Conservation (phyloP, 2,888 invertebrate species). For the Papilio demoleus region DNA sequence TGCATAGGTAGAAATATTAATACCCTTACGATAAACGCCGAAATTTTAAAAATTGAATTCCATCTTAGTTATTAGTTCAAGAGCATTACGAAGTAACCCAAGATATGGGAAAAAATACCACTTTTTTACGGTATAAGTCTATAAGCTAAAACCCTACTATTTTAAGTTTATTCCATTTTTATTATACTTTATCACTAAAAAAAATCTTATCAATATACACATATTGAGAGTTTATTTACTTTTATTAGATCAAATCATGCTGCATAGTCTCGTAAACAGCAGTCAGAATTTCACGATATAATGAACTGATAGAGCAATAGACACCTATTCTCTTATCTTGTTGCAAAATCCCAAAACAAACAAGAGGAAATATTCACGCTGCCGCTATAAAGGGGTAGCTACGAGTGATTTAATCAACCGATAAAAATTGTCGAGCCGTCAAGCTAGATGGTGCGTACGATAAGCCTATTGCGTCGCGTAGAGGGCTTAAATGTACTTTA, state of each 20-base stretch:
- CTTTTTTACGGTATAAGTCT: too few species aligned
- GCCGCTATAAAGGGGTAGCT: slow-evolving; percentile 74
- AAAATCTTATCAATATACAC: not conserved
- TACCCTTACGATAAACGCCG: too few species aligned
- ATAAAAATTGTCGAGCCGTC: slow-evolving; percentile 71
- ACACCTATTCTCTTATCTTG: slow-evolving; percentile 55
- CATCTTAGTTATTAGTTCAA: too few species aligned
- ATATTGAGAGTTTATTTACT: slow-evolving; percentile 10
- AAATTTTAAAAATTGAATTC: too few species aligned
- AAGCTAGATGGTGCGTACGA: slow-evolving; percentile 68
- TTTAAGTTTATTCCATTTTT: too few species aligned
- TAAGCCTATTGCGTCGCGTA: slow-evolving; percentile 52
- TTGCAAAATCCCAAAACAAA: slow-evolving; percentile 61
- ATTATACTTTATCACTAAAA: too few species aligned
- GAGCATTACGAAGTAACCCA: too few species aligned
- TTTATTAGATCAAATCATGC: not conserved
- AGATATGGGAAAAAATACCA: too few species aligned
- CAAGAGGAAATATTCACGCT: slow-evolving; percentile 62
- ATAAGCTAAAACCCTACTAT: too few species aligned
- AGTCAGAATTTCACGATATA: slow-evolving; percentile 39
- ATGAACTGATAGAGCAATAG: slow-evolving; percentile 39
- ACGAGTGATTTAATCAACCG: slow-evolving; percentile 75
- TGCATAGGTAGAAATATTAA: not conserved
- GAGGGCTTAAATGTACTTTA: slow-evolving; percentile 40
- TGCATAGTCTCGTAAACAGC: slow-evolving; percentile 29